Conservation (phyloP, 1,140 invertebrate species). For the Cryptotermes secundus region DNA sequence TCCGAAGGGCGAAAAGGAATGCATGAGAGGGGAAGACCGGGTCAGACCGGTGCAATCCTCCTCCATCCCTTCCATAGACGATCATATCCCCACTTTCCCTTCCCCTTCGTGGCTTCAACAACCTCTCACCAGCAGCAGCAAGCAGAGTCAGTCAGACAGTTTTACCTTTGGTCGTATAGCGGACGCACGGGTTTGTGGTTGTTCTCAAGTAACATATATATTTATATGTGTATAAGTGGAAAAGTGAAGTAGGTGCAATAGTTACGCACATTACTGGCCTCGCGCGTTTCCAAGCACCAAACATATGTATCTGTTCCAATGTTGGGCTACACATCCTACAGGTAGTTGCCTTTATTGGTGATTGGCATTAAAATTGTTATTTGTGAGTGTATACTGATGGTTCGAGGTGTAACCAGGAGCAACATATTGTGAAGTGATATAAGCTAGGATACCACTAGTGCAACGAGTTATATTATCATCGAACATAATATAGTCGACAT, state of each 20-base stretch:
- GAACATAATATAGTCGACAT: too few relatives aligned
- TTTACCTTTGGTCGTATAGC: slow-evolving; percentile 49
- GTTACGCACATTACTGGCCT: not conserved
- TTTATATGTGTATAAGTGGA: slow-evolving; percentile 24
- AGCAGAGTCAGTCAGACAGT: slow-evolving; percentile 43
- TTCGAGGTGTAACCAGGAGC: not conserved
- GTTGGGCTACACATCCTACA: slow-evolving; percentile 34
- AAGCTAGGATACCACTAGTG: not conserved
- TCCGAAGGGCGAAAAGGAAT: slow-evolving; percentile 38
- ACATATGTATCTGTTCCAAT: slow-evolving; percentile 33
- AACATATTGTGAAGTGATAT: not conserved
- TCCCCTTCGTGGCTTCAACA: slow-evolving; percentile 42
- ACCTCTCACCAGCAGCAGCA: slow-evolving; percentile 43
- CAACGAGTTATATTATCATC: not conserved
- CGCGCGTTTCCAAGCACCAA: not conserved
- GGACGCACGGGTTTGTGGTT: slow-evolving; percentile 32
- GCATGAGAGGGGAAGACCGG: slow-evolving; percentile 48
- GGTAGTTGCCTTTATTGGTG: slow-evolving; percentile 21
- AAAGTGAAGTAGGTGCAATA: slow-evolving; percentile 22
- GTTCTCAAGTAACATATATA: not conserved
- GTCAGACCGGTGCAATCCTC: slow-evolving; percentile 33
- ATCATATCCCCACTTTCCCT: slow-evolving; percentile 13
- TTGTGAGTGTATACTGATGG: not conserved
- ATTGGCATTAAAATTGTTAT: not conserved
- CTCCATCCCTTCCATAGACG: not conserved